Percentiles rank a stretch among this genome's conserved stretches.
Conservation (phyloP, 2,113 vertebrate species). For the Epinephelus cyanopodus region DNA sequence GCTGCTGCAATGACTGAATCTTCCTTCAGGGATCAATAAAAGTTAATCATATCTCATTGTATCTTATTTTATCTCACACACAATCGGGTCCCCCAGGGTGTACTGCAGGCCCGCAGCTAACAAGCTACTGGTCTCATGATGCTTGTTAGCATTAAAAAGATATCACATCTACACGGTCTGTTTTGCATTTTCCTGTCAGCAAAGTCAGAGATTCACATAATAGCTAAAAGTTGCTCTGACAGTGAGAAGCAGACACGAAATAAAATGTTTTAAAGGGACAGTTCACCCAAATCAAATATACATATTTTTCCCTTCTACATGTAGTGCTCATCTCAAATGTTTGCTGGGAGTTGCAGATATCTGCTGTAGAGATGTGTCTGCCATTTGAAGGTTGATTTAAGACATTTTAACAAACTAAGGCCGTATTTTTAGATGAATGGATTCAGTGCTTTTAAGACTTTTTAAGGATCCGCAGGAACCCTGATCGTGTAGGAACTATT, state of each 20-base stretch:
- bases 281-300: no score
- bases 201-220: not conserved
- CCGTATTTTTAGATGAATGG: no score
- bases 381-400: no score
- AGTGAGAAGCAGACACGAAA: not conserved
- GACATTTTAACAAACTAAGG: no score
- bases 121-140: conserved; percentile 32
- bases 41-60: conserved; percentile 43
- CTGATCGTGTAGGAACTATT: no score
- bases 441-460: no score
- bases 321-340: not conserved
- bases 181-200: conserved; percentile 18
- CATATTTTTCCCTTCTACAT: not conserved
- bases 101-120: conserved; percentile 22
- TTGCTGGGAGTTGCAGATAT: no score
- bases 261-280: not conserved
- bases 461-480: no score
- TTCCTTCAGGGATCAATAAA: conserved; percentile 66
- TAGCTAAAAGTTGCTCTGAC: not conserved
- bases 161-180: not conserved
- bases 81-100: not conserved
- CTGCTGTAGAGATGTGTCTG: no score
- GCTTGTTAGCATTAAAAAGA: conserved; percentile 34
- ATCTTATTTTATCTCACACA: conserved; percentile 27
- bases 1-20: conserved; percentile 8